phyloP scores from a whole-genome alignment of 2,888 invertebrate species.

The Artemia sinica region DNA sequence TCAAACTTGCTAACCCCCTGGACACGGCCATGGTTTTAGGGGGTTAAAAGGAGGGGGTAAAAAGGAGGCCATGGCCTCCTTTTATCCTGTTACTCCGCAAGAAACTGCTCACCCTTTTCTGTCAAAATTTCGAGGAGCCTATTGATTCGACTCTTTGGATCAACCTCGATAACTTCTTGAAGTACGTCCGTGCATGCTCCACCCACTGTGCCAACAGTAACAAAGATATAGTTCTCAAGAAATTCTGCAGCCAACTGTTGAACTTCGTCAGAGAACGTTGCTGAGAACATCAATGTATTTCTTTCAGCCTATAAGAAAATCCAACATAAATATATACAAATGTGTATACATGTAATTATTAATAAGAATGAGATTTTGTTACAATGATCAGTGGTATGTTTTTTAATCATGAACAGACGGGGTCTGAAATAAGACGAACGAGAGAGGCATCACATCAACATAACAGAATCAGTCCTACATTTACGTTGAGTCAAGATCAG shows the following conservation, averaged over 20 bases:
- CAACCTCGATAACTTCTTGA: slow-evolving; percentile 53
- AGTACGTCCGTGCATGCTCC: slow-evolving; percentile 80
- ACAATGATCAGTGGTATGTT: too few relatives aligned
- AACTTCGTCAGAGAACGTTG: slow-evolving; percentile 52
- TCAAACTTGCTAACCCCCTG: too few relatives aligned
- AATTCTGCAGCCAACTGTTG: slow-evolving; percentile 64
- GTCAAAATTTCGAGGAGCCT: slow-evolving; percentile 51
- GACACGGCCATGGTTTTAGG: too few relatives aligned
- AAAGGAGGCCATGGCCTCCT: neutral
- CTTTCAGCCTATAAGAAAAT: slow-evolving; percentile 38
- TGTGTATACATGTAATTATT: slow-evolving; percentile 11
- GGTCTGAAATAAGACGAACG: neutral
- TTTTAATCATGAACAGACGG: too few relatives aligned
- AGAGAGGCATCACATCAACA: neutral
- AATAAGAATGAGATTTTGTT: too few relatives aligned
- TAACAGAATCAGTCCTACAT: neutral
- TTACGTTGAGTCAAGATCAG: too few relatives aligned
- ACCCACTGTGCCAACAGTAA: slow-evolving; percentile 78
- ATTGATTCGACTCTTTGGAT: slow-evolving; percentile 51
- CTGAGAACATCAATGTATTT: slow-evolving; percentile 54
- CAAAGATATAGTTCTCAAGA: slow-evolving; percentile 60
- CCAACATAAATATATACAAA: slow-evolving; percentile 1
- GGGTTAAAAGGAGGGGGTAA: too few relatives aligned
- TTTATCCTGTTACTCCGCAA: neutral
- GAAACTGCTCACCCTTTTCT: slow-evolving; percentile 36